These are phyloP conservation scores for Muntiacus reevesi DNA, from an alignment of 2,113 vertebrate genomes.

Conservation along the genomic window DNA sequence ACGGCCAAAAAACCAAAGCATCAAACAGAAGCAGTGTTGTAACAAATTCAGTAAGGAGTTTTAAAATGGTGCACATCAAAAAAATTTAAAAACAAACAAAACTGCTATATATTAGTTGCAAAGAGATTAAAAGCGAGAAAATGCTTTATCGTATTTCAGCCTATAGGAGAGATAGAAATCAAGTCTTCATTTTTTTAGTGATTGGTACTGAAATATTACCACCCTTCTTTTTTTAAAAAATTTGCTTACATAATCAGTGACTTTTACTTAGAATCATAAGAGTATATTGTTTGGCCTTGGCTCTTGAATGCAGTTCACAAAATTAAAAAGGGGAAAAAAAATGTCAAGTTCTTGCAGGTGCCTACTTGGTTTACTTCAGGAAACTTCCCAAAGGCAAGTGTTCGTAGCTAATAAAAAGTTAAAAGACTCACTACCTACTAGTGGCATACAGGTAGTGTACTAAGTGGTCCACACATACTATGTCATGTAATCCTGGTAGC, in stretches of 20 bases:
- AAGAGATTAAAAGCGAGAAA: not conserved
- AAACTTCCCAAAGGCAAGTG: not conserved
- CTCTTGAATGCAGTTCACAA: conserved; percentile 31
- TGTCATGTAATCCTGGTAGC: not conserved
- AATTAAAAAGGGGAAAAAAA: not conserved
- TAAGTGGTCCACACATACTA: not conserved
- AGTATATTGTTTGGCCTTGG: not conserved
- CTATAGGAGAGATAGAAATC: not conserved
- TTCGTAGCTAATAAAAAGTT: conserved; percentile 34
- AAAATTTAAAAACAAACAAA: not conserved
- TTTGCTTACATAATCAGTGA: not conserved
- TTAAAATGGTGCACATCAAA: not conserved
- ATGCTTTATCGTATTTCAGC: not conserved
- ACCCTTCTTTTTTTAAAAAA: not conserved
- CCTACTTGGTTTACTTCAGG: conserved; percentile 23
- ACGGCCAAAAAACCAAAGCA: not conserved
- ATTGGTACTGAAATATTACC: not conserved
- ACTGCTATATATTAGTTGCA: not conserved
- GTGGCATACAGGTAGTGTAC: not conserved
- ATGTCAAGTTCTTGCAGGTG: not conserved
- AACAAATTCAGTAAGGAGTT: not conserved
- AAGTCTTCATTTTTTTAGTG: conserved; percentile 23
- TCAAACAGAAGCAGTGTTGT: not conserved
- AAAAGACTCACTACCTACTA: not conserved
- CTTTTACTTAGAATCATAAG: not conserved